Evolutionary conservation across 30 jellyfish, hydroid and myxozoan species (phyloP), one percentile per base, ranked within the genome.

Genomic region (Catostylus mosaicus): DNA sequence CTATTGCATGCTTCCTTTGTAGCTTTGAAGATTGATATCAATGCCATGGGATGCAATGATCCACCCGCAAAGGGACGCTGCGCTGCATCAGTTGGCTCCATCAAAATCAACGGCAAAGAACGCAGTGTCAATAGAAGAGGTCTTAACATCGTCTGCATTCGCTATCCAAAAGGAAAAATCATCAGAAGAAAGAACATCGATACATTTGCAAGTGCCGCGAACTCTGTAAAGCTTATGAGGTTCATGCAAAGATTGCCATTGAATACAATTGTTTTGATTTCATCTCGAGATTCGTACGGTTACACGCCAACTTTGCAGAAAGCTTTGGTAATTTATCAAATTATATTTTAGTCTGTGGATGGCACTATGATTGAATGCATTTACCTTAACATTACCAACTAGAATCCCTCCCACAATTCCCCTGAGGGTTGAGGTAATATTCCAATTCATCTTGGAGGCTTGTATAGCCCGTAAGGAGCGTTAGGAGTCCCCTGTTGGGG

Each of bases 11-110:
- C n/a, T n/a, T n/a, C n/a, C n/a, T n/a, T 75, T 54, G 0, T 57
- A 82, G 92, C 85, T n/a, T 35, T 69, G 80, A 67, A 68, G 26
- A 48, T 82, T 26, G 85, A 57, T 32, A 29, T 82, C 10, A 69
- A 22, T 26, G 78, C 92, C 26, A 71, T 68, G 85, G 92, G 92
- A 16, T 82, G 92, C 78, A 67, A 57, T 40, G 92, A 82, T 45
- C 79, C 92, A 10, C 78, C 78, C 7, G 78, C 85, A 14, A 69
- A 69, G 50, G 85, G 79, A 20, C 48, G 85, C 35, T 82, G 92
- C 73, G 71, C 54, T 23, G 67, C 68, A 22, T 63, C 92, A 10
- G 72, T 52, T 19, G 86, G 86, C 29, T 69, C 92, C 30, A 82
- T 82, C 70, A 68, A 67, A 71, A 56, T 82, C 33, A 69, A 82